Evolutionary conservation across 2,888 invertebrate genomes (phyloP), one percentile per base, ranked within the genome.

Genomic region (Catocala nupta): DNA sequence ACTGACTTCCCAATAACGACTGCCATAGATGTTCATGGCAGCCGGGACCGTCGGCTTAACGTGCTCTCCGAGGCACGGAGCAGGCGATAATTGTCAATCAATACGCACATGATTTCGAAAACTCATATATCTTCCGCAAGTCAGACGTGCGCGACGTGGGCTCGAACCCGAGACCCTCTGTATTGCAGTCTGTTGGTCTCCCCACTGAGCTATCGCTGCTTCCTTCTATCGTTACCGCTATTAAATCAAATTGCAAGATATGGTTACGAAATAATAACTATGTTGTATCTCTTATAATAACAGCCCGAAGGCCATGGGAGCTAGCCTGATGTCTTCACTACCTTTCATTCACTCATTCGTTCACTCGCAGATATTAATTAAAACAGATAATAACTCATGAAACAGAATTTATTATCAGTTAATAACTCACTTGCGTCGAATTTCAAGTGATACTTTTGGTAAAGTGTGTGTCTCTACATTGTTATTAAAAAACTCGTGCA

Each of bases 271-370:
- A 77, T 60, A 53, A 52, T 47, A 54, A 43, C 44, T n/a, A 56
- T 54, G 59, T 70, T 64, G 59, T 60, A 63, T 65, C 63, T 67
- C 58, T 58, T 49, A 52, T 75, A 71, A 62, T 67, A 57, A 62
- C 57, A 39, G 34, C 36, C 36, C 53, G 59, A 61, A 67, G 77
- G 70, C 60, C 64, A 69, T 76, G 70, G 68, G 78, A 78, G 63
- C 50, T 55, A 9, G 39, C 55, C 55, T 49, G 65, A 55, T 65
- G 68, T 64, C 76, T 72, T 63, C 76, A 75, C 66, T 68, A 55
- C 57, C 48, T 51, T 34, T 58, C 48, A 65, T 52, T 60, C 60
- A 60, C 47, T 57, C 56, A 55, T 16, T 50, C 56, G 33, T 52
- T 52, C 52, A 43, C 4, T 25, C 56, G 12, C 48, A 57, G 56